Conservation (phyloP, 2,888 invertebrate species). For the Myopa testacea region DNA sequence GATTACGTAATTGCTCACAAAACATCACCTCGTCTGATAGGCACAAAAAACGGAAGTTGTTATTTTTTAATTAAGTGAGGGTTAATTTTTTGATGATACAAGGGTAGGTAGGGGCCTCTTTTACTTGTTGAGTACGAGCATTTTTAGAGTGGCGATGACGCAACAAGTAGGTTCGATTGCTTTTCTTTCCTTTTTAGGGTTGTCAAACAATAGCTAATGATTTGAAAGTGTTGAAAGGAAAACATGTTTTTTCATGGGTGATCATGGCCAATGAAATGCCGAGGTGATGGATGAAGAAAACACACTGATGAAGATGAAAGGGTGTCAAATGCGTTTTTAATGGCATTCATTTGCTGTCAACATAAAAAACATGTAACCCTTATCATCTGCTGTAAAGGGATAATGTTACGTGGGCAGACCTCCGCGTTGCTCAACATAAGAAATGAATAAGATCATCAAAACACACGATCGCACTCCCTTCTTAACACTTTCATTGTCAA, state of each 20-base stretch:
- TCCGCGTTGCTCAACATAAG: background rate
- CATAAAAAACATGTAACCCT: slow-evolving; percentile 21
- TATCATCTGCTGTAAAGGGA: slow-evolving; percentile 19
- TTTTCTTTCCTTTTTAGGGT: slow-evolving; percentile 26
- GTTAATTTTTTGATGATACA: slow-evolving; percentile 30
- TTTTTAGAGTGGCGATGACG: slow-evolving; percentile 11
- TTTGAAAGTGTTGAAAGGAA: slow-evolving; percentile 17
- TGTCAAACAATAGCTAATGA: slow-evolving; percentile 27
- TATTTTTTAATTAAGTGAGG: slow-evolving; percentile 34
- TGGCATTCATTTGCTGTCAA: slow-evolving; percentile 26
- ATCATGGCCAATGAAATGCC: slow-evolving; percentile 1
- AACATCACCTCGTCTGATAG: background rate
- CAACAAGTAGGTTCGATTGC: slow-evolving; percentile 13
- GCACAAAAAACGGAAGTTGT: slow-evolving; percentile 34
- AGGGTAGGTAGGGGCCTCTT: slow-evolving; percentile 1
- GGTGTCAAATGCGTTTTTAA: slow-evolving; percentile 37
- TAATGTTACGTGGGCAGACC: slow-evolving; percentile 25
- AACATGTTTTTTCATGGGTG: background rate
- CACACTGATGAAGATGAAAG: slow-evolving; percentile 27
- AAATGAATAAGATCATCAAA: background rate
- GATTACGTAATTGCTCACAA: slow-evolving; percentile 36
- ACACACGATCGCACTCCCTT: slow-evolving; percentile 10
- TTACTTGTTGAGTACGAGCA: slow-evolving; percentile 13
- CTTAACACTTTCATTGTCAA: slow-evolving; percentile 34
- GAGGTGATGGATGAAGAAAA: slow-evolving; percentile 11